Base-by-base conservation (phyloP, 1,140 invertebrate species). In the Zaprionus vittiger region DNA sequence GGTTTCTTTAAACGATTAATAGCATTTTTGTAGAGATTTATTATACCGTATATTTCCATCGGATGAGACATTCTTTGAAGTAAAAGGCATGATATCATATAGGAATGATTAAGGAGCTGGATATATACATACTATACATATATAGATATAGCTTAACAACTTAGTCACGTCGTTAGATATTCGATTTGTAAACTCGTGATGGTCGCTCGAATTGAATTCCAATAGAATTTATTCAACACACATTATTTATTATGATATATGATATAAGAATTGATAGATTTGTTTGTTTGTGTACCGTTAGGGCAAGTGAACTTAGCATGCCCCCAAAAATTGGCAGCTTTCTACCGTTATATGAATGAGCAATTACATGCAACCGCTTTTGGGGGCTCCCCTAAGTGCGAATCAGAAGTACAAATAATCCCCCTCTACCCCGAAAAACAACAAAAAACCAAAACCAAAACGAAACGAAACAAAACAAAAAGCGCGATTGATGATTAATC, bases 321-420 rank as follows among this genome's bases (percentile, higher is more conserved):
- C 26, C 17, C 55, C 55, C 31, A 17, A 77, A 80, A 80, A 81
- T 79, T 84, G 75, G 83, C 70, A 85, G 56, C 82, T 85, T 85
- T 85, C 82, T 85, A 84, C 81, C 68, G 81, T 83, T 83, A 84
- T 67, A 14, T 28, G 22, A 57, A 37, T 65, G 69, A 80, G 65
- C 59, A 77, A 84, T 70, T 47, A 60, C 60, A 54, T 60, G 63
- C 38, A 74, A 41, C 63, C 72, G 62, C 76, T 82, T 55, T 47
- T 69, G 47, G 67, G 63, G 56, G 49, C 20, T 31, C 52, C 26
- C 11, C 38, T 20, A 72, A 71, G 61, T 80, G 37, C 54, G 56
- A 83, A 87, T 86, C 73, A 87, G 66, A 80, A 80, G 80, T 60
- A 73, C 77, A 87, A 87, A 77, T 26, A 70, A 28, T 56, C 20